Evolutionary conservation across 2,113 vertebrate species (phyloP).

Genomic region (Campylorhamphus procurvoides): DNA sequence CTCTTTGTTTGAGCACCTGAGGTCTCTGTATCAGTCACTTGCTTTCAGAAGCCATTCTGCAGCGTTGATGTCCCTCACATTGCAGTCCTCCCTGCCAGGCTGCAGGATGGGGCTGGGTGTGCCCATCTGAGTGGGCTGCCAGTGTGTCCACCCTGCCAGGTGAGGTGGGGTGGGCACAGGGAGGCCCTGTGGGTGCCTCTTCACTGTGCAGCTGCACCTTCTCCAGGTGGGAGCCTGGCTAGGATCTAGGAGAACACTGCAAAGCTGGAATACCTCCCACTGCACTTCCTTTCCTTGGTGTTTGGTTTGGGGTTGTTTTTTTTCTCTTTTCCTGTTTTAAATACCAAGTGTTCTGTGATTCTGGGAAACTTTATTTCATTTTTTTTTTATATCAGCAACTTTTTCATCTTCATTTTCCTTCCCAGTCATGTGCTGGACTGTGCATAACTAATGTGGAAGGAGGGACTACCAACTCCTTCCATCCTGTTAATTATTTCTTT

Average conservation of each 20-base stretch:
- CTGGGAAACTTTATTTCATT: not conserved
- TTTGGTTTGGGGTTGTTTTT: not conserved
- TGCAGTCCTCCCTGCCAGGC: not conserved
- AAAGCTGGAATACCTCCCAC: not conserved
- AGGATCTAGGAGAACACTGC: not conserved
- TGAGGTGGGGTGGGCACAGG: not conserved
- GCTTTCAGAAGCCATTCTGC: not conserved
- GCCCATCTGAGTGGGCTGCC: conserved; percentile 17
- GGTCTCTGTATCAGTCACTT: rapidly evolving
- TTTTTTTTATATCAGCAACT: not conserved
- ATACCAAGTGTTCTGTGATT: not conserved
- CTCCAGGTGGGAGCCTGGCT: rapidly evolving
- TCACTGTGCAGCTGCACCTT: not conserved
- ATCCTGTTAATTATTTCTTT: not conserved
- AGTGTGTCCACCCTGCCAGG: not conserved
- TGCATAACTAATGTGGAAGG: not conserved
- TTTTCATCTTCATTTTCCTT: not conserved
- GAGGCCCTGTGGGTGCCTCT: conserved; percentile 22
- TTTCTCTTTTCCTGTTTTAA: not conserved
- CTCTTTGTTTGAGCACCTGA: not conserved
- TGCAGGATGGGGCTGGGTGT: not conserved
- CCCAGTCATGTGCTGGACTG: not conserved
- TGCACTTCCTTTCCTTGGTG: not conserved
- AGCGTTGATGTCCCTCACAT: rapidly evolving
- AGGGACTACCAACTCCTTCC: not conserved